Conservation (phyloP, 1,140 invertebrate genomes). For the Lepidurus arcticus region DNA sequence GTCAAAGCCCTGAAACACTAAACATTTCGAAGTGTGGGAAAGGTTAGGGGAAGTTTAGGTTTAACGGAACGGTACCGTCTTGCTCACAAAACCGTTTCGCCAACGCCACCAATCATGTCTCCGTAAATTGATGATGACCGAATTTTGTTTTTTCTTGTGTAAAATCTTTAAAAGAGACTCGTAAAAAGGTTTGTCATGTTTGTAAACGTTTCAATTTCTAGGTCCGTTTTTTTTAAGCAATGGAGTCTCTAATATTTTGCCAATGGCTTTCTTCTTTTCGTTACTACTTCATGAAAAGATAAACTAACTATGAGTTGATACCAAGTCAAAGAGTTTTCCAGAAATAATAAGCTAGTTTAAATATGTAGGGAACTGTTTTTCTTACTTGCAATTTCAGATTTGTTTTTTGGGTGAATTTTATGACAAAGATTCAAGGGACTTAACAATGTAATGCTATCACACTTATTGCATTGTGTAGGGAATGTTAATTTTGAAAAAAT, state of each 20-base stretch:
- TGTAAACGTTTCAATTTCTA: neutral
- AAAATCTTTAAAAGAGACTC: neutral
- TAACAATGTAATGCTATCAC: conserved; percentile 16
- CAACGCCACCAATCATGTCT: conserved; percentile 8
- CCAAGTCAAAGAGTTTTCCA: conserved; percentile 19
- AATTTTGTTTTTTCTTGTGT: neutral
- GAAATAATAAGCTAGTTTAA: neutral
- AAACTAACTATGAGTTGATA: neutral
- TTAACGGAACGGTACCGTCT: conserved; percentile 1
- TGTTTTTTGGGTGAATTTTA: neutral
- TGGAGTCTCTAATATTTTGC: neutral
- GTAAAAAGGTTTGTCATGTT: neutral
- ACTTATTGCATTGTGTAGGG: conserved; percentile 17
- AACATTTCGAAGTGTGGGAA: neutral
- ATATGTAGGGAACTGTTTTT: conserved; percentile 18
- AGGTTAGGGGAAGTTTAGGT: neutral
- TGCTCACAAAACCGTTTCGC: conserved; percentile 6
- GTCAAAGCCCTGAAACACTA: conserved; percentile 2
- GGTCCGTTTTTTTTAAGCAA: neutral
- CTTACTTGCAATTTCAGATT: conserved; percentile 3
- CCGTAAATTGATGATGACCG: neutral
- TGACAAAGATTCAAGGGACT: neutral
- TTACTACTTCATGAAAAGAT: neutral
- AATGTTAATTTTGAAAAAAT: neutral
- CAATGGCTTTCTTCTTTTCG: neutral